These are phyloP conservation scores for Pocillopora damicornis DNA, from an alignment of 64 coral and sea anemone species.

Conservation along the genomic window DNA sequence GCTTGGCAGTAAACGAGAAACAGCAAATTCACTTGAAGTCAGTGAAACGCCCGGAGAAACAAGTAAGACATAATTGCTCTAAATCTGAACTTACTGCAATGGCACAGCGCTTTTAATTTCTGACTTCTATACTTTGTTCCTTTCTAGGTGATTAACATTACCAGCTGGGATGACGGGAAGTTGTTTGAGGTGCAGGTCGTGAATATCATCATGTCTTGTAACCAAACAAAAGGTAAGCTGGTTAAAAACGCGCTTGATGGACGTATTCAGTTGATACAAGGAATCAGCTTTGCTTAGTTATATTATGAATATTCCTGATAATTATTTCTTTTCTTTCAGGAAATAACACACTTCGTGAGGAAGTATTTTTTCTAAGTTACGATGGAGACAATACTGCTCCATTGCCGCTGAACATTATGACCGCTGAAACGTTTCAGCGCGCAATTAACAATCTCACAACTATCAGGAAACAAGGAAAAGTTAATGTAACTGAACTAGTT, in stretches of 20 bases:
- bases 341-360: constrained; percentile 1
- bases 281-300: background rate
- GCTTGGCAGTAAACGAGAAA: constrained; percentile 65
- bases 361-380: constrained; percentile 34
- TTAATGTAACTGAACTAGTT: constrained; percentile 34
- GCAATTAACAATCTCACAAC: constrained; percentile 42
- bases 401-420: background rate
- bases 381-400: background rate
- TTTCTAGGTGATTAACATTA: constrained; percentile 54
- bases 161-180: constrained; percentile 47
- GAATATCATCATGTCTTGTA: background rate
- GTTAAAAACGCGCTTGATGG: background rate
- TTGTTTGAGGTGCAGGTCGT: constrained; percentile 33
- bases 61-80: background rate
- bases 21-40: constrained; percentile 41
- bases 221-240: background rate
- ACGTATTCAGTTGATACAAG: background rate
- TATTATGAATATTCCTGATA: background rate
- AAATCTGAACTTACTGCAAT: too few relatives aligned
- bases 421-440: constrained; percentile 4
- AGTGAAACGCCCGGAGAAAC: constrained; percentile 39
- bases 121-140: background rate
- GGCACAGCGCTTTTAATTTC: too few relatives aligned
- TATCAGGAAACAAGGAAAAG: constrained; percentile 33
- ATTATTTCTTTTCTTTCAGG: constrained; percentile 3